Evolutionary conservation across 1,140 invertebrate species (phyloP).

Genomic region (Drosophila kepulauana): DNA sequence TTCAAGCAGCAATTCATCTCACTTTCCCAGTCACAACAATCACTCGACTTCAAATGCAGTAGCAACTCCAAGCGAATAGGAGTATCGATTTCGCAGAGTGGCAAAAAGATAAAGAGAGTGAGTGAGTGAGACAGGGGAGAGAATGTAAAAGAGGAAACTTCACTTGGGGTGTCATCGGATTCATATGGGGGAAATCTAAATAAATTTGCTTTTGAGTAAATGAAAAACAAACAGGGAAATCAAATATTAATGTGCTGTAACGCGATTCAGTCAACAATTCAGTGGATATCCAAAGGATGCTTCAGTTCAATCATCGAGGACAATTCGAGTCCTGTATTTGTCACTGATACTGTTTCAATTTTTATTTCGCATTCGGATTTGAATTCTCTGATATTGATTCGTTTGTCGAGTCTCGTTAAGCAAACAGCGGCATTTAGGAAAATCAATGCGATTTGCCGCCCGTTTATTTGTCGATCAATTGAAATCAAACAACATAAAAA

Average conservation of each 20-base stretch:
- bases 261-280: conserved; percentile 56
- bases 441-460: conserved; percentile 53
- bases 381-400: conserved; percentile 22
- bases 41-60: conserved; percentile 36
- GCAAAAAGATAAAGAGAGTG: neutral
- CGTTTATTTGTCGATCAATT: conserved; percentile 48
- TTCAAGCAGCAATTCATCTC: neutral
- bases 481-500: conserved; percentile 53
- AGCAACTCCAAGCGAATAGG: conserved; percentile 19
- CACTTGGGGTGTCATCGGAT: conserved; percentile 32
- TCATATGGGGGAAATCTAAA: conserved; percentile 48
- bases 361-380: conserved; percentile 4
- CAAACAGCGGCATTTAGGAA: conserved; percentile 68
- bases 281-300: conserved; percentile 28
- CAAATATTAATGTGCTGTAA: conserved; percentile 75
- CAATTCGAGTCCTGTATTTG: conserved; percentile 20
- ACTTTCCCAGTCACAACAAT: neutral
- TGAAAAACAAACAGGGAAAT: conserved; percentile 79
- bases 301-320: conserved; percentile 40
- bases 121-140: neutral
- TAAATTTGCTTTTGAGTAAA: conserved; percentile 72
- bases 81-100: conserved; percentile 62
- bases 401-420: conserved; percentile 33
- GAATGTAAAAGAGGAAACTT: neutral
- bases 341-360: neutral